Base-by-base conservation (phyloP, 2,888 invertebrate species). In the Lucinisca nassula region DNA sequence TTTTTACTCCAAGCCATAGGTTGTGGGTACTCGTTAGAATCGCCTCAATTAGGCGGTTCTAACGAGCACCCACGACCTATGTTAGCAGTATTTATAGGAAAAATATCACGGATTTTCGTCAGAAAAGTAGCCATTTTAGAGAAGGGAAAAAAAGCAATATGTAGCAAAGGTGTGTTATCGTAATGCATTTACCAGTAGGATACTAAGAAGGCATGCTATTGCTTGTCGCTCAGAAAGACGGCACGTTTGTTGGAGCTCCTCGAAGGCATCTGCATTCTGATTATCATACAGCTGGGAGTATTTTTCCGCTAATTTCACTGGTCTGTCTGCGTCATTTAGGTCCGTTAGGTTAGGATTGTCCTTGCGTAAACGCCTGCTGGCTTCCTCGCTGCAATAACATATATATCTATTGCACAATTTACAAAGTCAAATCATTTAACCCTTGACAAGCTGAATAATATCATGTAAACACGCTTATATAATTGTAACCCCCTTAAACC, bases 221-320 rank as follows among this genome's bases (percentile, higher is more conserved):
- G 35, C 67, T 35, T 67, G 12, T 35, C 21, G 17, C 1, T 67
- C 67, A 21, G 32, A 17, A 10, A 27, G 27, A 1, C 30, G 30
- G 21, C 67, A 12, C 2, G 12, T 17, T 35, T 67, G 12, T 17
- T 67, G 67, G 17, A 67, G 67, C 17, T 73, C 81, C 38, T 85
- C 85, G 35, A 77, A 87, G 24, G 83, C 83, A 51, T 87, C 78
- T 0, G 87, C 73, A 80, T 81, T 78, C 35, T 81, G 73, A 38
- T 81, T 77, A n/a, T 85, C 85, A 49, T 81, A 81, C 0, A 81
- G 77, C 32, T 80, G 77, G 2, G 87, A 78, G 58, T 67, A 84
- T 27, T 78, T 37, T 40, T 87, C 87, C 14, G 83, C 83, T 24
- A 80, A 32, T 74, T 87, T 87, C 10, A 67, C 67, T 6, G 78